These are phyloP conservation scores for Ceyx cyanopectus DNA, from an alignment of 2,113 vertebrate species.

Conservation along the genomic window DNA sequence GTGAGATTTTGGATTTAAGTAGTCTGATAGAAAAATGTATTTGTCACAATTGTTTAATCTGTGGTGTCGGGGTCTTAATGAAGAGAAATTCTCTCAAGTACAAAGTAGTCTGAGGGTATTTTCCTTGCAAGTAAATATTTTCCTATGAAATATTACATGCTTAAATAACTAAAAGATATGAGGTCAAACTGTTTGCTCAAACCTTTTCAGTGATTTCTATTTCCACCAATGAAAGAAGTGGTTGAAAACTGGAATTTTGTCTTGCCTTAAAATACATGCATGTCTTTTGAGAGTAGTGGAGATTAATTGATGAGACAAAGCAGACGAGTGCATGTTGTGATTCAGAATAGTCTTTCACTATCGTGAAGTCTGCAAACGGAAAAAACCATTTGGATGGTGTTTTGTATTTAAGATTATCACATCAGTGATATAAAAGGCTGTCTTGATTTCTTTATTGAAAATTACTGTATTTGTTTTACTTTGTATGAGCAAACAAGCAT, in stretches of 20 bases:
- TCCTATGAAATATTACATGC: neutral
- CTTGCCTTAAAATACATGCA: neutral
- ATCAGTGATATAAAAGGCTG: neutral
- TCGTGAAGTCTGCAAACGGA: neutral
- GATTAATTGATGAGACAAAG: neutral
- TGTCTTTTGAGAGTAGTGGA: neutral
- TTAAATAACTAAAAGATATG: neutral
- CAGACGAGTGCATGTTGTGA: neutral
- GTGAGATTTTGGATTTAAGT: neutral
- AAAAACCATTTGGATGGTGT: neutral
- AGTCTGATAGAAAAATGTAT: neutral
- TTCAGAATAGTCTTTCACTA: neutral
- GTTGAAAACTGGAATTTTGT: neutral
- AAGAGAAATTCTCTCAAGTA: neutral
- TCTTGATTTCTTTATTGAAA: neutral
- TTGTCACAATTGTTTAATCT: neutral
- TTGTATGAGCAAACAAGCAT: neutral
- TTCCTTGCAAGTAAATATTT: neutral
- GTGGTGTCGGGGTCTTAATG: neutral
- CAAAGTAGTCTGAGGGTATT: neutral
- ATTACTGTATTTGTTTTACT: neutral
- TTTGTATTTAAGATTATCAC: neutral
- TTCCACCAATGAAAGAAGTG: neutral
- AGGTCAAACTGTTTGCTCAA: neutral
- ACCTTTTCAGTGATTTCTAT: neutral